Evolutionary conservation across 2,797 vertebrate species (phyloP), one percentile per base, ranked within the genome.

Genomic region (Labeo calbasu): DNA sequence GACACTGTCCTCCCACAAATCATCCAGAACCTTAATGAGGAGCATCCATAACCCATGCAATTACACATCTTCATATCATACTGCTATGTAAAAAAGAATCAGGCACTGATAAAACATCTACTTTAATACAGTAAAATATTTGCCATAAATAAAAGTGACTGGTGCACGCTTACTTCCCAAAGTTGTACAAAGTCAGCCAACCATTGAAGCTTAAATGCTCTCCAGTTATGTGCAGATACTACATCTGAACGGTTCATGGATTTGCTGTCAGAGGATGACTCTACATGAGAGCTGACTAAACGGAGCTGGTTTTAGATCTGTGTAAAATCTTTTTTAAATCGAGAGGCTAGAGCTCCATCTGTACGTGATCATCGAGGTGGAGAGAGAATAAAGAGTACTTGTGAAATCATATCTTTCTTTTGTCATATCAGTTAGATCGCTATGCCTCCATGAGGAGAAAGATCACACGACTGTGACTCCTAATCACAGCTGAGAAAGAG

Each of bases 401-500:
- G 28, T 36, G 83, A 86, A 82, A 81, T 81, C 72, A 73, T 86
- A 88, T 77, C 43, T 78, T 86, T 83, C 70, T 40, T 81, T 89
- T 55, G 46, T 90, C 86, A 84, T 66, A 84, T 79, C 83, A 78
- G 78, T 87, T 83, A 89, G 84, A 81, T 14, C 66, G 17, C 55
- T 72, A 28, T 32, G n/a, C 68, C 25, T 50, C 40, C 40, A 12
- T 25, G 28, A 55, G 21, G 28, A 84, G 25, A 6, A 51, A 40
- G 0, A 63, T 51, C 55, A 21, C 10, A 3, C 23, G 36, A 53
- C 28, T 36, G 43, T 48, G 61, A 66, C 51, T n/a, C 43, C 25
- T 15, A 12, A 40, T 71, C 23, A 55, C 61, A 13, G 14, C 59
- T 46, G 19, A 65, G 23, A 46, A 48, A 65, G 23, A 50, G 23